phyloP scores from a whole-genome alignment of 2,888 invertebrate genomes.

The Andrena hattorfiana region DNA sequence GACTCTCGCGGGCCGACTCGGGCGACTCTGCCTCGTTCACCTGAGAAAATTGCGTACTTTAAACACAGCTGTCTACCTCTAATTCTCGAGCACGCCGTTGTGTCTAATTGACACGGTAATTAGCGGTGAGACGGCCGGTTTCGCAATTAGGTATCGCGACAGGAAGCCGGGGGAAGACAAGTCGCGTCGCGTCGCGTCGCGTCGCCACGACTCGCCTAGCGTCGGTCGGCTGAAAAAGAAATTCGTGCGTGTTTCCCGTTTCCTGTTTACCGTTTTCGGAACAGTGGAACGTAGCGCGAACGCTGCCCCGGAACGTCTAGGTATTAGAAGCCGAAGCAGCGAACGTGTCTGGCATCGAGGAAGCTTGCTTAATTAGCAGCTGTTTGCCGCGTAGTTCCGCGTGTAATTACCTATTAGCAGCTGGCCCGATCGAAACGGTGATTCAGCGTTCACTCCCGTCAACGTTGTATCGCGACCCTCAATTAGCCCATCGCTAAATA shows the following conservation, averaged over 20 bases:
- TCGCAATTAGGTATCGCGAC: constrained; percentile 59
- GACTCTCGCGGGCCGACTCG: constrained; percentile 36
- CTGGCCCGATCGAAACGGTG: constrained; percentile 18
- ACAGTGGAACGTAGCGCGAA: neutral
- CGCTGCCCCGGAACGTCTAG: too few relatives aligned
- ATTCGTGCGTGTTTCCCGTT: neutral
- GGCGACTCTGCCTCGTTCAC: constrained; percentile 31
- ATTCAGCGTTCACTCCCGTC: constrained; percentile 16
- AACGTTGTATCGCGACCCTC: constrained; percentile 30
- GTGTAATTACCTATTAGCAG: constrained; percentile 56
- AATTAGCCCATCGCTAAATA: constrained; percentile 58
- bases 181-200: neutral
- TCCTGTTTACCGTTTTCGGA: neutral
- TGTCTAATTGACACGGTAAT: constrained; percentile 78
- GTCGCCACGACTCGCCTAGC: too few relatives aligned
- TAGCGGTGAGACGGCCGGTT: constrained; percentile 69
- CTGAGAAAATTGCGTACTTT: constrained; percentile 71
- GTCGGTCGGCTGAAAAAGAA: constrained; percentile 14
- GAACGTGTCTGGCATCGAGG: constrained; percentile 38
- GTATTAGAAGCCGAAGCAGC: constrained; percentile 4
- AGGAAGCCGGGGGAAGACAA: neutral
- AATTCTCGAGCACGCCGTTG: constrained; percentile 75
- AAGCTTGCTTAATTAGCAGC: constrained; percentile 54
- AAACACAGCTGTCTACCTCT: constrained; percentile 60
- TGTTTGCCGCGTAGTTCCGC: constrained; percentile 30